These are phyloP conservation scores for Cremastobaeus sp. DNA, from an alignment of 2,888 invertebrate species.

Conservation along the genomic window DNA sequence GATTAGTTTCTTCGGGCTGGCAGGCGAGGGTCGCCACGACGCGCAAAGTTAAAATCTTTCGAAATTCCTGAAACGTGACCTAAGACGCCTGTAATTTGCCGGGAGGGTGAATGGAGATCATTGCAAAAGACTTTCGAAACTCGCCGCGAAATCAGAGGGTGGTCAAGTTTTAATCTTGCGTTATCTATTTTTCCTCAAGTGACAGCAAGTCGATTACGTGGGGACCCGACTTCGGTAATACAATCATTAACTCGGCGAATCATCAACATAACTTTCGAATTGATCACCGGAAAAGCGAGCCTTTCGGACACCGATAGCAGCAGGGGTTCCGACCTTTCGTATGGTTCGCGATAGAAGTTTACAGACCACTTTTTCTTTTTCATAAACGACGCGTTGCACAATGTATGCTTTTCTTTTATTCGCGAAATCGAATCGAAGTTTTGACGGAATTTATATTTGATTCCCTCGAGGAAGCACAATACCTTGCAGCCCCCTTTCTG, in stretches of 20 bases:
- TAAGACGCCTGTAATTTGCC: constrained; percentile 44
- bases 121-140: constrained; percentile 15
- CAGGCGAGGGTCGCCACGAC: constrained; percentile 26
- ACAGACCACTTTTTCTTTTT: constrained; percentile 33
- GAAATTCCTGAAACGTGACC: constrained; percentile 40
- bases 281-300: too few relatives aligned
- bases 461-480: constrained; percentile 41
- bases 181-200: constrained; percentile 20
- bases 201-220: neutral
- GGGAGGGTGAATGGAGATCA: constrained; percentile 34
- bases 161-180: constrained; percentile 26
- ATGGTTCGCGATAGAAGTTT: constrained; percentile 36
- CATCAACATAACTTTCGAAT: too few relatives aligned
- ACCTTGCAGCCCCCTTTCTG: constrained; percentile 40
- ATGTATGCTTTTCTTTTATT: constrained; percentile 51
- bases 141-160: constrained; percentile 18
- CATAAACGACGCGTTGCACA: constrained; percentile 37
- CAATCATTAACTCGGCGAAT: too few relatives aligned
- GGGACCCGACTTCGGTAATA: too few relatives aligned
- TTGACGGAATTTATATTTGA: constrained; percentile 58
- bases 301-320: too few relatives aligned
- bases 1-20: constrained; percentile 40
- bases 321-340: too few relatives aligned
- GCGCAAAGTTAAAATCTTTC: constrained; percentile 40
- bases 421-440: constrained; percentile 55